Evolutionary conservation across 1,140 invertebrate genomes (phyloP).

Genomic region (Gerris buenoi): DNA sequence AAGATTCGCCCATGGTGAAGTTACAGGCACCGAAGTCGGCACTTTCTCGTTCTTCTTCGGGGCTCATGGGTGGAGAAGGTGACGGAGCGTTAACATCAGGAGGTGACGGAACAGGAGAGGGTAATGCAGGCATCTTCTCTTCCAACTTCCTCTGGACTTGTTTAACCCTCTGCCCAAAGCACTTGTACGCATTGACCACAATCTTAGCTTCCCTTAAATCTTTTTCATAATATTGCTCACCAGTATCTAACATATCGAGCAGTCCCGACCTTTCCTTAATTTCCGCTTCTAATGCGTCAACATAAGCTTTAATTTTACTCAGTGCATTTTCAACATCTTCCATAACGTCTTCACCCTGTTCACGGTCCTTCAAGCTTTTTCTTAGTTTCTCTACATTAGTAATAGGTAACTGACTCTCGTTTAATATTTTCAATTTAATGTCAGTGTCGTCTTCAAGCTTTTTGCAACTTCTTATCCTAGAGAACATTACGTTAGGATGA

Average conservation of each 20-base stretch:
- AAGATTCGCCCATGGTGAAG: neutral
- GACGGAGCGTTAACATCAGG: conserved; percentile 69
- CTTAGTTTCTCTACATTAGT: conserved; percentile 48
- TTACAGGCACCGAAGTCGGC: neutral
- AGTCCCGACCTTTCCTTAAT: conserved; percentile 62
- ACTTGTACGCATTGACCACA: conserved; percentile 83
- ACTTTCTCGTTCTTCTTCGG: conserved; percentile 30
- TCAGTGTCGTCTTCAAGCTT: conserved; percentile 49
- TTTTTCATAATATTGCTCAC: conserved; percentile 73
- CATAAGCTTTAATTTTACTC: conserved; percentile 59
- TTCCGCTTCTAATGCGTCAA: conserved; percentile 61
- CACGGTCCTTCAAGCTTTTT: conserved; percentile 60
- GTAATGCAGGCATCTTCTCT: conserved; percentile 49
- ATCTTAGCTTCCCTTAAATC: conserved; percentile 83
- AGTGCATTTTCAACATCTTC: conserved; percentile 71
- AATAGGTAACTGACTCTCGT: conserved; percentile 37
- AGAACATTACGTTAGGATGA: conserved; percentile 44
- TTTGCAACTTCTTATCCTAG: conserved; percentile 47
- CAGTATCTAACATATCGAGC: conserved; percentile 56
- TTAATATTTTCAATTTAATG: conserved; percentile 43
- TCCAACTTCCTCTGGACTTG: conserved; percentile 68
- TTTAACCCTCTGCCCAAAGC: conserved; percentile 73
- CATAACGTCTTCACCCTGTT: conserved; percentile 71
- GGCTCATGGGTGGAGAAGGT: conserved; percentile 40
- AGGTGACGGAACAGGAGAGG: conserved; percentile 46